These are phyloP conservation scores for Rhinopomastus cyanomelas DNA, from an alignment of 2,113 vertebrate species.

Conservation along the genomic window DNA sequence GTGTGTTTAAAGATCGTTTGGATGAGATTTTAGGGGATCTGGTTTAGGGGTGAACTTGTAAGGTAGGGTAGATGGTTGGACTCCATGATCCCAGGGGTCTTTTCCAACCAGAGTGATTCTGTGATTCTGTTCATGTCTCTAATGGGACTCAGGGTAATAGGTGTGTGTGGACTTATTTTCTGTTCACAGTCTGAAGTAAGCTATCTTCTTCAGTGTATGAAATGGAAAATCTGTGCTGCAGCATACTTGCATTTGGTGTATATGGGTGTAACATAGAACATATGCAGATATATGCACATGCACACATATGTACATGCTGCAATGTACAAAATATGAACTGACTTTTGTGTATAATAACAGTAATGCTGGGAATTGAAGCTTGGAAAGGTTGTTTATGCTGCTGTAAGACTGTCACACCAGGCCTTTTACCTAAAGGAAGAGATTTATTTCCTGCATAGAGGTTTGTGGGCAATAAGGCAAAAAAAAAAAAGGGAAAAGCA, in stretches of 20 bases:
- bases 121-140: no score
- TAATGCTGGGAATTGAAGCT: not conserved
- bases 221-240: not conserved
- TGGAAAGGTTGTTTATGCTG: not conserved
- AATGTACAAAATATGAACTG: fast-evolving
- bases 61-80: no score
- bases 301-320: fast-evolving
- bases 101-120: no score
- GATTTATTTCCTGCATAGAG: not conserved
- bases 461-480: not conserved
- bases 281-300: not conserved
- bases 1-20: no score
- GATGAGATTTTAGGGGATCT: no score
- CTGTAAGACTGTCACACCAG: not conserved
- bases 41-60: no score
- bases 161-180: not conserved
- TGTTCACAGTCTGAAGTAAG: not conserved
- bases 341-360: not conserved
- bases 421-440: not conserved
- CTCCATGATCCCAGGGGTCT: no score
- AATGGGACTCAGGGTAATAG: not conserved
- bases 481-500: not conserved
- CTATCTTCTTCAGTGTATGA: not conserved
- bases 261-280: not conserved
- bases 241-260: not conserved